These are phyloP conservation scores for Sarcophaga caerulescens DNA, from an alignment of 2,888 invertebrate genomes.

Conservation along the genomic window DNA sequence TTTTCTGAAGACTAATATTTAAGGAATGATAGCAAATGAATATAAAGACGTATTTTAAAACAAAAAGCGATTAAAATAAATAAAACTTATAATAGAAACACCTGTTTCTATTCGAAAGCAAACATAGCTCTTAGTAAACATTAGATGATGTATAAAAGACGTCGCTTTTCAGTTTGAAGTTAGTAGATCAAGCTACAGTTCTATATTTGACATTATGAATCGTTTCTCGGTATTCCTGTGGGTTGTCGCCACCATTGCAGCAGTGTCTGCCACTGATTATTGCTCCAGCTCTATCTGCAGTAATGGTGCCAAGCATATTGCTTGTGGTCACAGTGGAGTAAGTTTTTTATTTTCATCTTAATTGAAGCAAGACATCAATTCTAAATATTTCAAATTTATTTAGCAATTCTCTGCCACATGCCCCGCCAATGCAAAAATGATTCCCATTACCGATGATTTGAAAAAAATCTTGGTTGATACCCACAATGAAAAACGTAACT, in stretches of 20 bases:
- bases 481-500: conserved; percentile 62
- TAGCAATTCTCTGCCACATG: conserved; percentile 51
- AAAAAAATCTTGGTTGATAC: conserved; percentile 24
- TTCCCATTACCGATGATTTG: background rate
- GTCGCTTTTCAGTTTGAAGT: too few species aligned
- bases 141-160: too few species aligned
- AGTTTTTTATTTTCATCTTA: background rate
- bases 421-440: conserved; percentile 17
- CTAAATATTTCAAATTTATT: background rate
- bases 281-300: conserved; percentile 13
- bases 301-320: conserved; percentile 31
- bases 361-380: background rate
- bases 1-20: too few species aligned
- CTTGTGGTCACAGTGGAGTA: conserved; percentile 53
- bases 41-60: too few species aligned
- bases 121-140: background rate
- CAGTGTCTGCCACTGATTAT: conserved; percentile 33
- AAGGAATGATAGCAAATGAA: too few species aligned
- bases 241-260: background rate
- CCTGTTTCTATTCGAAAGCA: conserved; percentile 60
- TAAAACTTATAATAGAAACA: too few species aligned
- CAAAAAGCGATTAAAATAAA: too few species aligned
- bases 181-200: too few species aligned
- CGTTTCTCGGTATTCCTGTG: background rate
- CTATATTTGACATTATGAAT: background rate